phyloP scores from a whole-genome alignment of 1,140 invertebrate genomes.

The Leptinotarsa lineolata region DNA sequence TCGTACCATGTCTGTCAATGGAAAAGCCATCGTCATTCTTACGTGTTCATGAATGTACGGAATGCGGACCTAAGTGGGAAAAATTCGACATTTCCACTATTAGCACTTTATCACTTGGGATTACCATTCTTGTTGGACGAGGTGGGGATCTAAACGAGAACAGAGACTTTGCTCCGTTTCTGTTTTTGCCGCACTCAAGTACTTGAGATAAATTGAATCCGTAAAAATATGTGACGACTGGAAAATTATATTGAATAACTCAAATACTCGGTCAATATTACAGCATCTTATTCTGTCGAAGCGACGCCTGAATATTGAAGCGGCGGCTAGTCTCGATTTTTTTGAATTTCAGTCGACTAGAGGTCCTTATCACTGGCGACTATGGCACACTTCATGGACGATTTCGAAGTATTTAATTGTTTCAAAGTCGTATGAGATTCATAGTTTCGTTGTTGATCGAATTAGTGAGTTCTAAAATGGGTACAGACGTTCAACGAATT shows the following conservation, averaged over 20 bases:
- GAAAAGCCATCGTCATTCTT: no score
- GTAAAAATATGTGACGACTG: conserved; percentile 7
- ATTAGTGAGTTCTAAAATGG: background rate
- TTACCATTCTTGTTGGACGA: no score
- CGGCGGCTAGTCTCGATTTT: conserved; percentile 9
- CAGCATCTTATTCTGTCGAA: background rate
- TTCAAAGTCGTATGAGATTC: conserved; percentile 4
- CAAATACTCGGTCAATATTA: conserved; percentile 9
- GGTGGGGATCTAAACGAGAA: no score
- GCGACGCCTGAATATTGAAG: conserved; percentile 14
- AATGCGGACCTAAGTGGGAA: no score
- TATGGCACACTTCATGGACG: background rate
- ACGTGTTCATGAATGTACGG: no score
- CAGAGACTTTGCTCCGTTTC: background rate
- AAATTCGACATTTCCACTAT: no score
- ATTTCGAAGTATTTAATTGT: conserved; percentile 18
- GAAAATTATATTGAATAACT: conserved; percentile 10
- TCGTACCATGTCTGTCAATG: no score
- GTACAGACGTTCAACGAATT: background rate
- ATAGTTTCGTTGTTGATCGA: conserved; percentile 12
- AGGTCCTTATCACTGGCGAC: conserved; percentile 20
- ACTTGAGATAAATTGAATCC: background rate
- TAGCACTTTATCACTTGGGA: no score
- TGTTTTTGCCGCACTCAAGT: background rate
- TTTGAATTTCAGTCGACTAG: conserved; percentile 6